Conservation (phyloP, 2,797 vertebrate species). For the Dendrocincla fuliginosa region DNA sequence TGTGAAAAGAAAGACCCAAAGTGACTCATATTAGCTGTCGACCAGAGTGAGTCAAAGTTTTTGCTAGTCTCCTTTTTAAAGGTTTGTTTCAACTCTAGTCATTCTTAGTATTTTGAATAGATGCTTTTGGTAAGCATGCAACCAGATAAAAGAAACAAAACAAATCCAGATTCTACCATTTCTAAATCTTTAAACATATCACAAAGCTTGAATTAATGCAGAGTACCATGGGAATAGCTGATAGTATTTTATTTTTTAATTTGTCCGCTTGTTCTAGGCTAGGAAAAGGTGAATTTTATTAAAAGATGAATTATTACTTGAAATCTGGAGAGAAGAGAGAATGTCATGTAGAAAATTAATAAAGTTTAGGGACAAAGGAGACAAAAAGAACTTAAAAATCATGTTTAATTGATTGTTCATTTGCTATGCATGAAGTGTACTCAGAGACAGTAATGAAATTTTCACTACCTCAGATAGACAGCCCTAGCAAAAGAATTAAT, state of each 20-base stretch:
- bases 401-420: conserved; percentile 18
- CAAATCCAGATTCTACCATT: not conserved
- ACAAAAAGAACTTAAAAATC: not conserved
- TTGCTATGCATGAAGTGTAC: not conserved
- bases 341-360: not conserved
- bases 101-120: not conserved
- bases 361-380: not conserved
- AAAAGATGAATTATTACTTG: not conserved
- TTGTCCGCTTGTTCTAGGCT: not conserved
- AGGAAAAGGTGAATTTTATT: not conserved
- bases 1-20: not conserved
- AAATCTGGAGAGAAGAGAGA: not conserved
- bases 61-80: not conserved
- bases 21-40: not conserved
- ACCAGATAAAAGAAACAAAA: not conserved
- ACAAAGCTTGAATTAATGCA: not conserved
- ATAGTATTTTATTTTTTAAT: not conserved
- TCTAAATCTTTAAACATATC: not conserved
- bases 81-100: not conserved
- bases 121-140: not conserved
- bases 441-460: conserved; percentile 27
- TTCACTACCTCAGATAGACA: conserved; percentile 27
- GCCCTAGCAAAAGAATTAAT: not conserved
- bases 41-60: not conserved
- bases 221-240: not conserved